Evolutionary conservation across 2,113 vertebrate species (phyloP).

Genomic region (Diglossa brunneiventris): DNA sequence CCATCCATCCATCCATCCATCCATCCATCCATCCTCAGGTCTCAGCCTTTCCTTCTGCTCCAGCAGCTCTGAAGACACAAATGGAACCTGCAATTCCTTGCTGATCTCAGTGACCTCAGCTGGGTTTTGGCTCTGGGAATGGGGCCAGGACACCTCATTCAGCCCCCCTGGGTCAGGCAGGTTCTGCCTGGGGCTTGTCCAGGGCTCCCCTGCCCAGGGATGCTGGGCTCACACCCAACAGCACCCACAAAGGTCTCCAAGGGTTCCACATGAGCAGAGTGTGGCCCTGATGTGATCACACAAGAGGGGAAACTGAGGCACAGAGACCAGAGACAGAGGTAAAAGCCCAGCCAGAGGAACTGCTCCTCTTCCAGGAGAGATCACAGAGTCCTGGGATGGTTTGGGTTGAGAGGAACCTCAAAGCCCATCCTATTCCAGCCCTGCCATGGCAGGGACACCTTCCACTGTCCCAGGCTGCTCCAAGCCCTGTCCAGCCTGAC

Average conservation of each 20-base stretch:
- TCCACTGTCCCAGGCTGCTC: background rate
- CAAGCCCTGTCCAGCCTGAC: background rate
- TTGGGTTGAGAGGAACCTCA: background rate
- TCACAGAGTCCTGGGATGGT: background rate
- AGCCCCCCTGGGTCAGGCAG: fast-evolving
- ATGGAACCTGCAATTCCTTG: fast-evolving
- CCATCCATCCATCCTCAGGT: background rate
- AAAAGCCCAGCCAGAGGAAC: background rate
- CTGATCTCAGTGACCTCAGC: background rate
- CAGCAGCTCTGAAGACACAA: background rate
- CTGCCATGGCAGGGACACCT: background rate
- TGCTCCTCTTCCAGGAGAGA: background rate
- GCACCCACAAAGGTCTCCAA: background rate
- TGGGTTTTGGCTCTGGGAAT: background rate
- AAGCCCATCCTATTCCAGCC: background rate
- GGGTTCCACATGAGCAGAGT: background rate
- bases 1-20: background rate
- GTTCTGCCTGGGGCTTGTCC: background rate
- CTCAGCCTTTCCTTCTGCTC: background rate
- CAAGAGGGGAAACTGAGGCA: background rate
- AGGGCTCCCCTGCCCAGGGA: background rate
- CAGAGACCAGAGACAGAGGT: fast-evolving
- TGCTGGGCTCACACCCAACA: background rate
- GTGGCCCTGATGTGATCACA: background rate
- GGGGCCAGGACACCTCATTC: background rate